Evolutionary conservation across 2,888 invertebrate genomes (phyloP).

Genomic region (Thyatira batis): DNA sequence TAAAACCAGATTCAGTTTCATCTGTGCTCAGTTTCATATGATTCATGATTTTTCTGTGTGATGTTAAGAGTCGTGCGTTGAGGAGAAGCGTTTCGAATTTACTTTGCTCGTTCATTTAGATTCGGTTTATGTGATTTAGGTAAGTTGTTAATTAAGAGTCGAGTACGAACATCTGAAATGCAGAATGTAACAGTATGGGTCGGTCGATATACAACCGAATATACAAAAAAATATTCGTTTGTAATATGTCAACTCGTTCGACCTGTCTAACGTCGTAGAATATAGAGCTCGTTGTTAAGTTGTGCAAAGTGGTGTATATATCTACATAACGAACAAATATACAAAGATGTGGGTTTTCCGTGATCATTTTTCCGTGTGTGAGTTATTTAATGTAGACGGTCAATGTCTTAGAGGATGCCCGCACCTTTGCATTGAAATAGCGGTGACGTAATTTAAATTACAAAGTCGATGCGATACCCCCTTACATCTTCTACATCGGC

Average conservation of each 20-base stretch:
- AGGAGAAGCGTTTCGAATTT: slow-evolving; percentile 83
- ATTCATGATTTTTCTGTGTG: slow-evolving; percentile 79
- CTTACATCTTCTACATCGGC: slow-evolving; percentile 64
- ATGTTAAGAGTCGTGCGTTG: slow-evolving; percentile 82
- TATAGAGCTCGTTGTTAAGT: slow-evolving; percentile 71
- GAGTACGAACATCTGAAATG: slow-evolving; percentile 77
- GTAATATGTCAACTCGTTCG: slow-evolving; percentile 62
- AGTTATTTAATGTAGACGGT: slow-evolving; percentile 55
- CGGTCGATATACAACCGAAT: slow-evolving; percentile 38
- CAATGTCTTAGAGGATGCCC: slow-evolving; percentile 68
- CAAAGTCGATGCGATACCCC: slow-evolving; percentile 70
- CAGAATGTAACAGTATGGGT: slow-evolving; percentile 75
- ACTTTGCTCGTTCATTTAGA: slow-evolving; percentile 72
- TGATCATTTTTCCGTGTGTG: slow-evolving; percentile 65
- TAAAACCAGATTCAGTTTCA: slow-evolving; percentile 80
- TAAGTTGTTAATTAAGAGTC: slow-evolving; percentile 73
- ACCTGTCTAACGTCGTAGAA: slow-evolving; percentile 57
- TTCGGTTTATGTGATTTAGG: slow-evolving; percentile 74
- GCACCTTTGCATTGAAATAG: slow-evolving; percentile 78
- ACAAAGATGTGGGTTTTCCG: slow-evolving; percentile 82
- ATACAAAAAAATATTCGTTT: slow-evolving; percentile 38
- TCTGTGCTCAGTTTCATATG: slow-evolving; percentile 82
- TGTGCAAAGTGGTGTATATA: slow-evolving; percentile 80
- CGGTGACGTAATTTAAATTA: slow-evolving; percentile 71
- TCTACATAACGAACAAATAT: slow-evolving; percentile 73